phyloP scores from a whole-genome alignment of 2,113 vertebrate genomes.

The Polypterus senegalus region DNA sequence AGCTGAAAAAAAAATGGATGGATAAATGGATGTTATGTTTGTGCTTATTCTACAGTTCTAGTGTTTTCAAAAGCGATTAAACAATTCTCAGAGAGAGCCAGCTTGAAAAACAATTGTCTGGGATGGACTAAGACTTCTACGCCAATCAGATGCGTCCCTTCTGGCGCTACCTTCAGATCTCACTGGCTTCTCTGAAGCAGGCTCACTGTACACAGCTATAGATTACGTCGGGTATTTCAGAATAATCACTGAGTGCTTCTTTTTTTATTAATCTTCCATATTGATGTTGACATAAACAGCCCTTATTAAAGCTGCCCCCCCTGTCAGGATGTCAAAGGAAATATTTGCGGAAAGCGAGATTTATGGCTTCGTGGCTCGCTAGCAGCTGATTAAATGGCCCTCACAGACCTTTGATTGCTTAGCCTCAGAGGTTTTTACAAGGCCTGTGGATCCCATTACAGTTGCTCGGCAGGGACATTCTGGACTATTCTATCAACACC shows the following conservation, averaged over 20 bases:
- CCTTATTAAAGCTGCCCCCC: constrained; percentile 6
- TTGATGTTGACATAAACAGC: constrained; percentile 8
- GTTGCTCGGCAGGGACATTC: background rate
- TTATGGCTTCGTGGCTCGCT: accelerated
- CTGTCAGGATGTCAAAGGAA: background rate
- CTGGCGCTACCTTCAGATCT: too few relatives aligned
- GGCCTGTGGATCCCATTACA: background rate
- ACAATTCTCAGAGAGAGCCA: too few relatives aligned
- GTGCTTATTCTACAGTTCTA: too few relatives aligned
- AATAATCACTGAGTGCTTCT: background rate
- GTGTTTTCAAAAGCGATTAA: too few relatives aligned
- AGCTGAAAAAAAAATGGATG: too few relatives aligned
- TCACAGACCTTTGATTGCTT: background rate
- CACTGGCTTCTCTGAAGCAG: too few relatives aligned
- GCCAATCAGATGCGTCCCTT: too few relatives aligned
- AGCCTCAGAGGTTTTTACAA: background rate
- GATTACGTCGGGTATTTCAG: too few relatives aligned
- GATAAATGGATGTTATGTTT: too few relatives aligned
- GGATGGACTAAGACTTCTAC: too few relatives aligned
- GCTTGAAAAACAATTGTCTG: too few relatives aligned
- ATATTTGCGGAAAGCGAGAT: background rate
- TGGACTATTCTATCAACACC: background rate
- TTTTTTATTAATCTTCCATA: background rate
- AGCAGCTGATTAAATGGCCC: background rate
- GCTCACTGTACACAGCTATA: too few relatives aligned